Evolutionary conservation across 2,797 vertebrate species (phyloP).

Genomic region (Distichodus sexfasciatus): DNA sequence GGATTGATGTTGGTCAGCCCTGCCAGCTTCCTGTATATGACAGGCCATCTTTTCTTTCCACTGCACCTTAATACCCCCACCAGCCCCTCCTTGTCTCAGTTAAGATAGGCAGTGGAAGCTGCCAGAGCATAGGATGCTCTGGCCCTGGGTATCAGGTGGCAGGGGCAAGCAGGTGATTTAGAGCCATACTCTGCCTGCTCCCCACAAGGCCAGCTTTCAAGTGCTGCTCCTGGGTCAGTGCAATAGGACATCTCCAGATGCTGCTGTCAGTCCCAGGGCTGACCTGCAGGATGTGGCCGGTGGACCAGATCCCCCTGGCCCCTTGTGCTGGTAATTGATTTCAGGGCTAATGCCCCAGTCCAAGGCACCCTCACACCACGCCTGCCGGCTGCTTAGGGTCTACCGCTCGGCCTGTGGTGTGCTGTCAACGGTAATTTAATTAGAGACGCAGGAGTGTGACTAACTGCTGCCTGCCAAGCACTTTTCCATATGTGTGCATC

Average conservation of each 20-base stretch:
- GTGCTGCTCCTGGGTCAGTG: conserved; percentile 70
- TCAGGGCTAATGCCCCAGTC: conserved; percentile 70
- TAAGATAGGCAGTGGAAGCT: conserved; percentile 26
- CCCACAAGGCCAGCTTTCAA: conserved; percentile 71
- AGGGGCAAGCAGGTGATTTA: conserved; percentile 71
- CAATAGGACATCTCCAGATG: conserved; percentile 76
- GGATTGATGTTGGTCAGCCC: conserved; percentile 59
- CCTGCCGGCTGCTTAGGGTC: conserved; percentile 66
- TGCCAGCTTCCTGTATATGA: conserved; percentile 72
- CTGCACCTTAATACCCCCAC: background rate
- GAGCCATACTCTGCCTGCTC: conserved; percentile 58
- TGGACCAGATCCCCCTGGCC: conserved; percentile 59
- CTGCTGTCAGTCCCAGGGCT: conserved; percentile 80
- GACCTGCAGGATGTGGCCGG: conserved; percentile 75
- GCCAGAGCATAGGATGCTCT: conserved; percentile 62
- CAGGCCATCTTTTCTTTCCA: conserved; percentile 66
- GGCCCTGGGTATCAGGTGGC: conserved; percentile 53
- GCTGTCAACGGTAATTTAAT: conserved; percentile 95
- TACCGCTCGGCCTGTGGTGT: conserved; percentile 76
- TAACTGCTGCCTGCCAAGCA: conserved; percentile 76
- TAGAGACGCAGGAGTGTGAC: conserved; percentile 88
- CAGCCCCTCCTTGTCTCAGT: background rate
- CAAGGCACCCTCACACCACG: conserved; percentile 57
- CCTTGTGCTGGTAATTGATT: conserved; percentile 84
- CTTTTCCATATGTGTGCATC: conserved; percentile 80